phyloP scores from a whole-genome alignment of 2,113 vertebrate species.

The Gallinago media region DNA sequence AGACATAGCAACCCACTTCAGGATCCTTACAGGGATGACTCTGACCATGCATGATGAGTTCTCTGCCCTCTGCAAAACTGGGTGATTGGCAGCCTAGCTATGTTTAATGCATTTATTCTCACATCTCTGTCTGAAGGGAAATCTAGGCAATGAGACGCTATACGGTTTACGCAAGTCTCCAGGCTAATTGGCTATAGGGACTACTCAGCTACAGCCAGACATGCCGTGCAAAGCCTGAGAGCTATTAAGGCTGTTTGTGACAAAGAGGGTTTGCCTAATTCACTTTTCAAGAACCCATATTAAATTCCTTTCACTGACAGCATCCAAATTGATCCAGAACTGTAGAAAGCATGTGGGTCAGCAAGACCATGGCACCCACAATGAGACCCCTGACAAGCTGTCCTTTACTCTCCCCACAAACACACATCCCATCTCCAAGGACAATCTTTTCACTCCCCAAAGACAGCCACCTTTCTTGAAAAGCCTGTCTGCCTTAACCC shows the following conservation, averaged over 20 bases:
- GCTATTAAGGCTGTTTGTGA: not conserved
- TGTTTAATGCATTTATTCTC: not conserved
- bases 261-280: not conserved
- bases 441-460: not conserved
- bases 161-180: not conserved
- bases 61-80: not conserved
- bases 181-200: accelerated
- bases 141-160: not conserved
- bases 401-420: too few species aligned
- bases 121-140: not conserved
- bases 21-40: not conserved
- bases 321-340: not conserved
- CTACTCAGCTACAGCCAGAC: not conserved
- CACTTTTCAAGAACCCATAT: not conserved
- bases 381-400: not conserved
- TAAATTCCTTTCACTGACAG: not conserved
- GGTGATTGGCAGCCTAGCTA: accelerated
- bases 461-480: not conserved
- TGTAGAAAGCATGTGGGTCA: not conserved
- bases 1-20: not conserved
- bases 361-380: not conserved
- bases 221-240: too few species aligned
- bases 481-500: accelerated
- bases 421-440: not conserved
- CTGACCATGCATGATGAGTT: not conserved